Evolutionary conservation across 2,888 invertebrate genomes (phyloP).

Genomic region (Chymomyza amoena): DNA sequence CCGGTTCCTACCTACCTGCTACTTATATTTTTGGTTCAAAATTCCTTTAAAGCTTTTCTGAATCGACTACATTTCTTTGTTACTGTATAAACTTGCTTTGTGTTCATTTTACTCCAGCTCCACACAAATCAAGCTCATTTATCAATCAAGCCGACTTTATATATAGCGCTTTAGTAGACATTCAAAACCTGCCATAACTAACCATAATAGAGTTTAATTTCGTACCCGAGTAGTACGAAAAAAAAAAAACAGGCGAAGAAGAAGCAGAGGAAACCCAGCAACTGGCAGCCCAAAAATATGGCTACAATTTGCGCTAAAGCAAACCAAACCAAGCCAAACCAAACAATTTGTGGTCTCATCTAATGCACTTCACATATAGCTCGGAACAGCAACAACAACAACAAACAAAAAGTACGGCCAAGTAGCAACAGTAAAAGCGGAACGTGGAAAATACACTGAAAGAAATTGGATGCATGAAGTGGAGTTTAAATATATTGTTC

Average conservation of each 20-base stretch:
- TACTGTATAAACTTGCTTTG: background rate
- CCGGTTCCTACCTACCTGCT: too few relatives aligned
- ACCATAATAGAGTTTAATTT: background rate
- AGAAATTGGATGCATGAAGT: too few relatives aligned
- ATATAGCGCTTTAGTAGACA: background rate
- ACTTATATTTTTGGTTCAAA: too few relatives aligned
- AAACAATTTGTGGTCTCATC: constrained; percentile 68
- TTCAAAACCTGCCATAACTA: background rate
- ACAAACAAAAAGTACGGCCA: background rate
- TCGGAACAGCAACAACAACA: background rate
- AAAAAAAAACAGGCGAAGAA: too few relatives aligned
- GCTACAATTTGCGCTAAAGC: constrained; percentile 60
- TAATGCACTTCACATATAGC: constrained; percentile 66
- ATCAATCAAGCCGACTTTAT: background rate
- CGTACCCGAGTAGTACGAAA: background rate
- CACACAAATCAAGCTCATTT: background rate
- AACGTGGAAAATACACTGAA: constrained; percentile 11
- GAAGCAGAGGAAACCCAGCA: background rate
- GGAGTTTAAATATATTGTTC: too few relatives aligned
- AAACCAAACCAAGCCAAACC: constrained; percentile 54
- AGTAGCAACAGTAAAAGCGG: constrained; percentile 8
- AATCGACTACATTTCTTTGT: background rate
- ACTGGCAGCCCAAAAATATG: constrained; percentile 49
- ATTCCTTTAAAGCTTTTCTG: background rate
- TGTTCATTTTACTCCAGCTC: background rate